These are phyloP conservation scores for Syngnathus typhle DNA, from an alignment of 2,113 vertebrate genomes.

Conservation along the genomic window DNA sequence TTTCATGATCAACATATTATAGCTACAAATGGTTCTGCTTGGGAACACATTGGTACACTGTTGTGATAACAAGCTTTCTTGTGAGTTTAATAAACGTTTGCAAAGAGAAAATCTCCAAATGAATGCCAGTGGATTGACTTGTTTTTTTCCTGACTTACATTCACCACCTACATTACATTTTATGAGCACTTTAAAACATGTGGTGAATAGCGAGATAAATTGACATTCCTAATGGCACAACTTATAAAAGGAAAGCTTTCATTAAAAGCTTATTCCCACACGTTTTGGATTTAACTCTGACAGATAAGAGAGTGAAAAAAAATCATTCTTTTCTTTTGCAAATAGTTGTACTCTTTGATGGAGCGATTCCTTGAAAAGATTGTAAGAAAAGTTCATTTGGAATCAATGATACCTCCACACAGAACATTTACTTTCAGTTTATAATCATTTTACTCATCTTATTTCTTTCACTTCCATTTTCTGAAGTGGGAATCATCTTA, in stretches of 20 bases:
- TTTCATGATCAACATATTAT: too few relatives aligned
- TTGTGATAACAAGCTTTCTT: not conserved
- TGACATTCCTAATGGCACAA: not conserved
- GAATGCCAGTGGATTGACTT: not conserved
- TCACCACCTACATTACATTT: not conserved
- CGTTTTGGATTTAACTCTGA: not conserved
- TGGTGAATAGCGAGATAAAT: not conserved
- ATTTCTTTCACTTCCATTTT: not conserved
- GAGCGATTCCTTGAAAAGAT: not conserved
- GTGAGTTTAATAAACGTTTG: not conserved
- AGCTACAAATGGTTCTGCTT: too few relatives aligned
- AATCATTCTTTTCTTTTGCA: not conserved
- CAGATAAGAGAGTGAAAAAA: not conserved
- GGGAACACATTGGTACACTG: too few relatives aligned
- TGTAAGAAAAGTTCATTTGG: not conserved
- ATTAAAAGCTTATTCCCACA: not conserved
- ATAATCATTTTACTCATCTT: not conserved
- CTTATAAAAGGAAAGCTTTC: not conserved
- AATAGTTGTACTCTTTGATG: not conserved
- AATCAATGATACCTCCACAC: not conserved
- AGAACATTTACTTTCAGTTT: not conserved
- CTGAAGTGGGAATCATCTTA: not conserved
- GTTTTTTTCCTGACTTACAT: not conserved
- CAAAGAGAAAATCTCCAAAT: not conserved
- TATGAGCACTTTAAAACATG: not conserved